Conservation (phyloP, 37 sponge, comb jelly and placozoan genomes). For the Dysidea cf. avara region DNA sequence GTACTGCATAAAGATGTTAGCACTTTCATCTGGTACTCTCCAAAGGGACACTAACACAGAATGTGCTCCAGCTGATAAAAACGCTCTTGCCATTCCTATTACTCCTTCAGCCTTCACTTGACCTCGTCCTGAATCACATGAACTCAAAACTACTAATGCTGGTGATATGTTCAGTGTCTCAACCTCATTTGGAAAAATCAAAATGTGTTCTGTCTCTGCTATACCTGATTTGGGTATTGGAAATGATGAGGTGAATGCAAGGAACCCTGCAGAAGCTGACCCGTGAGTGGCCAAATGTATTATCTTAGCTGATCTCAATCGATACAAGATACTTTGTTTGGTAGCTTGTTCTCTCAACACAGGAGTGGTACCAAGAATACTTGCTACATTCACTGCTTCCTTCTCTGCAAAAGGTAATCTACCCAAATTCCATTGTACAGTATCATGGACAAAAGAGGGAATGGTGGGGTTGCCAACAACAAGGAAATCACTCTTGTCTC, state of each 20-base stretch:
- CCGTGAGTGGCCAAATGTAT: conserved; percentile 80
- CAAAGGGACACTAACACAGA: conserved; percentile 74
- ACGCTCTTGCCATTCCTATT: conserved; percentile 74
- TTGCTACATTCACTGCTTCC: conserved; percentile 60
- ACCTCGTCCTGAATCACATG: conserved; percentile 72
- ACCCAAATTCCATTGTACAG: conserved; percentile 51
- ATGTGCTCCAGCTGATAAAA: conserved; percentile 82
- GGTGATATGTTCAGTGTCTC: conserved; percentile 57
- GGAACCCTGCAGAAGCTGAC: conserved; percentile 54
- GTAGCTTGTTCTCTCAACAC: conserved; percentile 63
- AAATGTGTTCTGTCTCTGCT: conserved; percentile 26
- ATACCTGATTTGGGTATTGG: neutral
- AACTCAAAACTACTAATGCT: conserved; percentile 73
- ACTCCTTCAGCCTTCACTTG: conserved; percentile 76
- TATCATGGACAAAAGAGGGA: conserved; percentile 43
- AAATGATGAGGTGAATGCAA: conserved; percentile 40
- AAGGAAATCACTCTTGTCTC: conserved; percentile 42
- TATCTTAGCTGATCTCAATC: conserved; percentile 44
- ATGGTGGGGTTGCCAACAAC: conserved; percentile 73
- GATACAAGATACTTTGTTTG: conserved; percentile 41
- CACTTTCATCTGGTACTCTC: conserved; percentile 81
- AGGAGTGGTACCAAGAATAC: conserved; percentile 52
- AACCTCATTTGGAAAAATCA: conserved; percentile 70
- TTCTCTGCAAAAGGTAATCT: conserved; percentile 55
- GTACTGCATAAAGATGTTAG: conserved; percentile 74